phyloP scores from a whole-genome alignment of 2,797 vertebrate species.

The Gallinago stenura region DNA sequence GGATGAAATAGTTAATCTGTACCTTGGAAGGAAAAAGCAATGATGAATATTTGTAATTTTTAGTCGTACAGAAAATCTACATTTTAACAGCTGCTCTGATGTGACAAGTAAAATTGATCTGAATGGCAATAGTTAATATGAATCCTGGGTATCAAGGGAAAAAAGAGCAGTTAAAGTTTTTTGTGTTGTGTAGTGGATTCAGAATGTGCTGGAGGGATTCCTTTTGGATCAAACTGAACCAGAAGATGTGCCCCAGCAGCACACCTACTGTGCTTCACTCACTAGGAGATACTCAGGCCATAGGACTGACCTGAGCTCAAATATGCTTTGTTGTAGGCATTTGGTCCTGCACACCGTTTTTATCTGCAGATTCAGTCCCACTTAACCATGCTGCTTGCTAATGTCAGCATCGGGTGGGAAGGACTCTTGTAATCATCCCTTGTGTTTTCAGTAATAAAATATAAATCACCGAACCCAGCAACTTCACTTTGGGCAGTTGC shows the following conservation, averaged over 20 bases:
- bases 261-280: neutral
- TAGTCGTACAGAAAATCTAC: neutral
- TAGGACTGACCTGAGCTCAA: neutral
- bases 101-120: neutral
- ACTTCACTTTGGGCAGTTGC: neutral
- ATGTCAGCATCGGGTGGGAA: neutral
- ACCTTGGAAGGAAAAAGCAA: neutral
- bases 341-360: neutral
- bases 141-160: neutral
- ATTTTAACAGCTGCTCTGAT: neutral
- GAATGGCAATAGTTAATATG: neutral
- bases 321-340: neutral
- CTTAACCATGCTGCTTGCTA: neutral
- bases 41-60: neutral
- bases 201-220: neutral
- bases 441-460: neutral
- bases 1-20: neutral
- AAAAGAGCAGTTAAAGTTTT: neutral
- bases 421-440: neutral
- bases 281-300: neutral
- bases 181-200: neutral
- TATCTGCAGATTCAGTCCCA: neutral
- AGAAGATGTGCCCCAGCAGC: neutral
- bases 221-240: neutral
- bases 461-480: neutral